Evolutionary conservation across 1,140 invertebrate genomes (phyloP).

Genomic region (Meloidogyne chitwoodi): DNA sequence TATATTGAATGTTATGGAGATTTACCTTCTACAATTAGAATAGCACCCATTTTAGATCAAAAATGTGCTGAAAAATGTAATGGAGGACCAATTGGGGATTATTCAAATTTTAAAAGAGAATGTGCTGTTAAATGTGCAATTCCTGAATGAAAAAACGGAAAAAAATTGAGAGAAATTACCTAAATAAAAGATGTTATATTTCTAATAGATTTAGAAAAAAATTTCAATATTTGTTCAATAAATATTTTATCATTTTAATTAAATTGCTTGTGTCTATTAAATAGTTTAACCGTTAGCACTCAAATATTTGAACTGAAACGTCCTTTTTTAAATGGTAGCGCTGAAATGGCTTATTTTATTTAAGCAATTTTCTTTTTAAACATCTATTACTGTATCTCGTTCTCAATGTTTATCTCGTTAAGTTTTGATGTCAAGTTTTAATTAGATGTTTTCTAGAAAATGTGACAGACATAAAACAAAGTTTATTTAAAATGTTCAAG

Average conservation of each 20-base stretch:
- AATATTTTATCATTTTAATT: too few relatives aligned
- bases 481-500: too few relatives aligned
- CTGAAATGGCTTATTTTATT: not conserved
- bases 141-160: not conserved
- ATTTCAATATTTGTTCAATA: too few relatives aligned
- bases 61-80: not conserved
- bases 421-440: too few relatives aligned
- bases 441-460: too few relatives aligned
- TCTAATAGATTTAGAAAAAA: too few relatives aligned
- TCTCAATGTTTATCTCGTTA: too few relatives aligned
- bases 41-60: not conserved
- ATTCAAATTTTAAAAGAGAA: not conserved
- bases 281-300: not conserved
- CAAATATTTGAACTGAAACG: not conserved
- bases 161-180: not conserved
- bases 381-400: too few relatives aligned
- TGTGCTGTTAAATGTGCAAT: not conserved
- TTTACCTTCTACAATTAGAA: not conserved
- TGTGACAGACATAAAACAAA: too few relatives aligned
- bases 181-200: not conserved
- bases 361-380: too few relatives aligned
- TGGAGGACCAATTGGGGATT: not conserved
- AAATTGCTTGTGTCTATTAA: too few relatives aligned
- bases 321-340: not conserved
- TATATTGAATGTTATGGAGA: not conserved